Evolutionary conservation across 2,888 invertebrate genomes (phyloP).

Genomic region (Drosophila kanekoi): DNA sequence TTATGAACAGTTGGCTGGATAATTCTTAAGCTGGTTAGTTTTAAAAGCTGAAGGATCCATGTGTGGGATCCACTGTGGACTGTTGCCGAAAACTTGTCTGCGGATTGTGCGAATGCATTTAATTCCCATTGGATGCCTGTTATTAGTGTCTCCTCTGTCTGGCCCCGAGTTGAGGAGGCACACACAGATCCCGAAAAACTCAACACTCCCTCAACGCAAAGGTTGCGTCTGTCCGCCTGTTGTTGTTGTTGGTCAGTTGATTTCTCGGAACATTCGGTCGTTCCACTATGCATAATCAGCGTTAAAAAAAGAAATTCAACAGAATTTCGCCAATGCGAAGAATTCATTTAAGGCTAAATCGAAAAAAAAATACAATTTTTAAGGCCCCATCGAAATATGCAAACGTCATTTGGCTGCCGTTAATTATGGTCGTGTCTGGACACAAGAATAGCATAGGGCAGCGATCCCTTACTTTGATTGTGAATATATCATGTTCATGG

Average conservation of each 20-base stretch:
- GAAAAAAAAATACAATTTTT: constrained; percentile 4
- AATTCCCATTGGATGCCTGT: constrained; percentile 29
- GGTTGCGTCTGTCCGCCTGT: constrained; percentile 16
- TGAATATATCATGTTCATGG: no score
- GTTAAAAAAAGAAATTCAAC: constrained; percentile 51
- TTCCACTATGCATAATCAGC: constrained; percentile 68
- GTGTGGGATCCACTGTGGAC: constrained; percentile 1
- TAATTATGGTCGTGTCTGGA: constrained; percentile 44
- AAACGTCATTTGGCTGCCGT: constrained; percentile 62
- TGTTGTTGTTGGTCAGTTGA: constrained; percentile 37
- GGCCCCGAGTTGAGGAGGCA: constrained; percentile 1
- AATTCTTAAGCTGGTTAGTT: constrained; percentile 16
- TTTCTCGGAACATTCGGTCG: constrained; percentile 59
- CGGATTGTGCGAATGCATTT: constrained; percentile 29
- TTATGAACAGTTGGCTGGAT: constrained; percentile 13
- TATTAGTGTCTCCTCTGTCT: constrained; percentile 39
- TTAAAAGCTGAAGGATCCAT: constrained; percentile 3
- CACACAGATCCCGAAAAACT: constrained; percentile 10
- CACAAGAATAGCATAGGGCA: background rate
- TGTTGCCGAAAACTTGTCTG: background rate
- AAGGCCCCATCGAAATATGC: constrained; percentile 50
- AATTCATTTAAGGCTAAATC: constrained; percentile 37
- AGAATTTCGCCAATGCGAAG: constrained; percentile 53
- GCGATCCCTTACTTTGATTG: no score
- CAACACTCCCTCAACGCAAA: constrained; percentile 18